Conservation (phyloP, 1,140 invertebrate species). For the Nomia melanderi region DNA sequence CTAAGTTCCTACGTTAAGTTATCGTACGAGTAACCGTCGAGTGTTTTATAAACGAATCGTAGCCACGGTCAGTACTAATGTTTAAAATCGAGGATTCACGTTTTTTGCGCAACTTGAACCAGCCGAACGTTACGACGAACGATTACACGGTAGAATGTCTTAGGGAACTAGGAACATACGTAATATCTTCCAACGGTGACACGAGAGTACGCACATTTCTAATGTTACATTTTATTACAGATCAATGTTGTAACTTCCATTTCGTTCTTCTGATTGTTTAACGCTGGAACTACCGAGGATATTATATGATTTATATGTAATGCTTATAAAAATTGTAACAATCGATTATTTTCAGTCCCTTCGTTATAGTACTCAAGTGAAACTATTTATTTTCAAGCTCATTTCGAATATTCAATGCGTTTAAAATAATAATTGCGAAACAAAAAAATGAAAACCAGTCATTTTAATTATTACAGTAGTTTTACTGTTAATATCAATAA, state of each 20-base stretch:
- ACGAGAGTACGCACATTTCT: constrained; percentile 22
- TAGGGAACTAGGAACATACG: constrained; percentile 38
- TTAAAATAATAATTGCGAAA: too few relatives aligned
- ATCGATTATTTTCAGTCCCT: too few relatives aligned
- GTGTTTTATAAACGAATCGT: constrained; percentile 17
- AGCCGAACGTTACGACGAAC: not conserved
- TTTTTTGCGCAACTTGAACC: constrained; percentile 12
- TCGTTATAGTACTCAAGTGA: too few relatives aligned
- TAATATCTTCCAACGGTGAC: constrained; percentile 2
- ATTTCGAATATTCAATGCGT: too few relatives aligned
- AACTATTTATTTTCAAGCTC: too few relatives aligned
- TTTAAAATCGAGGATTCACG: constrained; percentile 6
- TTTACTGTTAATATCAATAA: too few relatives aligned
- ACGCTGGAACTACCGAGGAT: too few relatives aligned
- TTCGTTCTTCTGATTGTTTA: not conserved
- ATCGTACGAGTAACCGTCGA: constrained; percentile 40
- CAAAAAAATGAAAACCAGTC: too few relatives aligned
- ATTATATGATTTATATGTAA: too few relatives aligned
- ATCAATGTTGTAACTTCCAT: not conserved
- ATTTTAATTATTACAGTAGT: too few relatives aligned
- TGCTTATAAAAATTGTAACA: too few relatives aligned
- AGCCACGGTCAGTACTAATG: constrained; percentile 23
- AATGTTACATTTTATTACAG: constrained; percentile 1
- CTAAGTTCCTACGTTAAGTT: constrained; percentile 59
- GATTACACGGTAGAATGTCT: constrained; percentile 10